phyloP scores from a whole-genome alignment of 2,888 invertebrate genomes.

The Sclerodermus sp. region DNA sequence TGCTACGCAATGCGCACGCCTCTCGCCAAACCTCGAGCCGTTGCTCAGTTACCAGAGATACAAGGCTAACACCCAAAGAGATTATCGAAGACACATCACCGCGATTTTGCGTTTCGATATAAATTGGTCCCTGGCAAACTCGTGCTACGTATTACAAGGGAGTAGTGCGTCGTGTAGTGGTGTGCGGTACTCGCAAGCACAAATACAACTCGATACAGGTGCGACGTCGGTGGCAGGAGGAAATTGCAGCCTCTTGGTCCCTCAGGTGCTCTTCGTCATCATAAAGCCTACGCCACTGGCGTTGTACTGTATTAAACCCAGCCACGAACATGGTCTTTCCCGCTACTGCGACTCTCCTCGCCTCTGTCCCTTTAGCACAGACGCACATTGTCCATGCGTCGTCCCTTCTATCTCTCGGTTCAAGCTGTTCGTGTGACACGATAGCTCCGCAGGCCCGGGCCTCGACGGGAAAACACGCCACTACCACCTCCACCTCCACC shows the following conservation, averaged over 20 bases:
- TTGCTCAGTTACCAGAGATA: background rate
- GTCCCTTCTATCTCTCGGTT: conserved; percentile 15
- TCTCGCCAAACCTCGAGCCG: too few relatives aligned
- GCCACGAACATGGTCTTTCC: conserved; percentile 39
- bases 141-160: conserved; percentile 12
- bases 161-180: too few relatives aligned
- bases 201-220: conserved; percentile 40
- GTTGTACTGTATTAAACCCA: conserved; percentile 52
- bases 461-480: background rate
- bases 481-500: conserved; percentile 2
- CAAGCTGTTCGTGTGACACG: background rate
- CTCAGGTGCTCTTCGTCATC: conserved; percentile 57
- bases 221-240: conserved; percentile 42
- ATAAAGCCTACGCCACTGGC: conserved; percentile 54
- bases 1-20: too few relatives aligned
- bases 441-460: background rate
- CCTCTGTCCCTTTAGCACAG: conserved; percentile 14
- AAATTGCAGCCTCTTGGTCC: conserved; percentile 54
- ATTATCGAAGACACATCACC: conserved; percentile 40
- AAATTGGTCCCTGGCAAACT: conserved; percentile 36
- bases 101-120: conserved; percentile 33
- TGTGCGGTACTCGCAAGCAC: too few relatives aligned
- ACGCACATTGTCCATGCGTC: conserved; percentile 5
- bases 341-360: conserved; percentile 16
- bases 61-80: conserved; percentile 30